phyloP scores from a whole-genome alignment of 2,797 vertebrate genomes.

The Pipistrellus pygmaeus region DNA sequence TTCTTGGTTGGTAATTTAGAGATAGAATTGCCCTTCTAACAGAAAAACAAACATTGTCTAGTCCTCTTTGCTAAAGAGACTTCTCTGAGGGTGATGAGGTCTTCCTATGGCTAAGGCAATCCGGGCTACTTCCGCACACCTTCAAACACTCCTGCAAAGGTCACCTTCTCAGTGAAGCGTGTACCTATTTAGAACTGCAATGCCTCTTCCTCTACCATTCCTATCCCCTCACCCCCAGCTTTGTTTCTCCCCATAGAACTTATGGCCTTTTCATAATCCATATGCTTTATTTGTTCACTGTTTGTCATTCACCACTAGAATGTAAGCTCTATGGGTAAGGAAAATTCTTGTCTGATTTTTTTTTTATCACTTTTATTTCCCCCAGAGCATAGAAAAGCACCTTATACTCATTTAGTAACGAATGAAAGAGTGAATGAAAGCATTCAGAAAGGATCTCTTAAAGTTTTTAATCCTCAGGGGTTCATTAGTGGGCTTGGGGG shows the following conservation, averaged over 20 bases:
- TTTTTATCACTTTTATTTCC: neutral
- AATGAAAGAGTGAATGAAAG: neutral
- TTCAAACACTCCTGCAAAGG: neutral
- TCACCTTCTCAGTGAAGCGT: neutral
- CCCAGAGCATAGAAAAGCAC: neutral
- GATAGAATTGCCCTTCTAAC: neutral
- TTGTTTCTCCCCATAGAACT: neutral
- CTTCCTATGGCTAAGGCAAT: neutral
- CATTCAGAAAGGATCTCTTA: conserved; percentile 14
- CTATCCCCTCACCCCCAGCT: neutral
- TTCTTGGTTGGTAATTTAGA: conserved; percentile 38
- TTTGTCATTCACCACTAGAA: neutral
- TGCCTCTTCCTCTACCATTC: neutral
- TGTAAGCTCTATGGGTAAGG: neutral
- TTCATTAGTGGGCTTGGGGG: neutral
- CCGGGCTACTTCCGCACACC: neutral
- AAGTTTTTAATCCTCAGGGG: neutral
- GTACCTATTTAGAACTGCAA: neutral
- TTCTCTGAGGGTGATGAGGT: neutral
- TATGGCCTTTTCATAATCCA: neutral
- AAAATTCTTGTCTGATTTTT: neutral
- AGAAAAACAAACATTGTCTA: neutral
- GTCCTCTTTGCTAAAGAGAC: neutral
- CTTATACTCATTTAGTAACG: neutral
- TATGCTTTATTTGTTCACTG: neutral